Conservation (phyloP, 2,113 vertebrate genomes). For the Pimephales promelas region DNA sequence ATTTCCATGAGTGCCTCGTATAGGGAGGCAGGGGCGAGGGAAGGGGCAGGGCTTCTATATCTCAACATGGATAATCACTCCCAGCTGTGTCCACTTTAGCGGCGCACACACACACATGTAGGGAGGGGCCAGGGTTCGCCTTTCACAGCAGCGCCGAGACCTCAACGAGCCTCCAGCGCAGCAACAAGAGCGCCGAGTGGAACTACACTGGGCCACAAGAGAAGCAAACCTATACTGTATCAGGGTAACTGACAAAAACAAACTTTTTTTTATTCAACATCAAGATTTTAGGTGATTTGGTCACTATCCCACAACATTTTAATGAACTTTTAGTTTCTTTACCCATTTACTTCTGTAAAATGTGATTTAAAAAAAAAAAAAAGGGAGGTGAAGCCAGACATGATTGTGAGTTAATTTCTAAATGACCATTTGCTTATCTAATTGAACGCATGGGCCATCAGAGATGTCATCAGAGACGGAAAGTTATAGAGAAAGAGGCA, state of each 20-base stretch:
- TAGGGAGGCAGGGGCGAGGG: conserved; percentile 48
- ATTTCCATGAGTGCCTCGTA: conserved; percentile 57
- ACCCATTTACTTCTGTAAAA: not conserved
- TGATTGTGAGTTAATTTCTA: not conserved
- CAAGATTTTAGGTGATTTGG: not conserved
- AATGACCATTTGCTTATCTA: not conserved
- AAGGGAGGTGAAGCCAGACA: not conserved
- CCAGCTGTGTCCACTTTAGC: conserved; percentile 65
- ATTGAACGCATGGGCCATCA: not conserved
- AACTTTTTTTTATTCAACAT: not conserved
- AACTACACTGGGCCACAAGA: conserved; percentile 3
- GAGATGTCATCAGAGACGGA: not conserved
- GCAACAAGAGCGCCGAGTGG: conserved; percentile 25
- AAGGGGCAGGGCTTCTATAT: conserved; percentile 59
- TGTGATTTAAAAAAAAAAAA: not conserved
- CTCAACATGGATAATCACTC: conserved; percentile 63
- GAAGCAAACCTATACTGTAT: not conserved
- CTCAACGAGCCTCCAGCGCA: conserved; percentile 37
- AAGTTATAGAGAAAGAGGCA: not conserved
- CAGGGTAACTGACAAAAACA: not conserved
- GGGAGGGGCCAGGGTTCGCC: conserved; percentile 44
- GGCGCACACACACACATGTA: conserved; percentile 38
- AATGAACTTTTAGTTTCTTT: not conserved
- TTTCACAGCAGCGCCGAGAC: conserved; percentile 56
- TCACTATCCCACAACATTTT: not conserved